phyloP scores from a whole-genome alignment of 2,797 vertebrate genomes.

The Phylloscopus collybita region DNA sequence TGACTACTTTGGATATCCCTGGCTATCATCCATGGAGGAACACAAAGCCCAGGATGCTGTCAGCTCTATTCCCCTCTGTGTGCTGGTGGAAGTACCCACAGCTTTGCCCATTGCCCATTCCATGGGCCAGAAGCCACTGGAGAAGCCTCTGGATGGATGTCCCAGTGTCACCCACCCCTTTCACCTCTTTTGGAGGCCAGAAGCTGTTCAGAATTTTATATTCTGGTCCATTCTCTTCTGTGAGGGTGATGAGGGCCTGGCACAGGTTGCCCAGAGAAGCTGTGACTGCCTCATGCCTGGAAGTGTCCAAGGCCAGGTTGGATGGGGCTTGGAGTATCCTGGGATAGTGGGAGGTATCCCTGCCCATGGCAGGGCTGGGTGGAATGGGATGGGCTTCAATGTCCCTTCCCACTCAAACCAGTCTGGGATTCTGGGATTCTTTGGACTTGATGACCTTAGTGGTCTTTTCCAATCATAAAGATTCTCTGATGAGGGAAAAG shows the following conservation, averaged over 20 bases:
- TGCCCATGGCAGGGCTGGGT: neutral
- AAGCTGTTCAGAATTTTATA: neutral
- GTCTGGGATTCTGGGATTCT: neutral
- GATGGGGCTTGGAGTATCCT: rapidly evolving
- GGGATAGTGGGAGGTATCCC: neutral
- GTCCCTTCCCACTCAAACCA: neutral
- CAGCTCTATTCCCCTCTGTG: neutral
- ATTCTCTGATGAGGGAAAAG: neutral
- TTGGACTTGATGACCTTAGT: neutral
- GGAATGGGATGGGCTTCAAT: neutral
- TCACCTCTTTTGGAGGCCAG: neutral
- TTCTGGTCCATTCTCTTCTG: neutral
- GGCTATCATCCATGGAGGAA: neutral
- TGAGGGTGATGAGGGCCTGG: neutral
- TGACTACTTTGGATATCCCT: neutral
- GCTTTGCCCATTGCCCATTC: neutral
- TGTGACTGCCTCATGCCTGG: neutral
- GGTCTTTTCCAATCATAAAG: neutral
- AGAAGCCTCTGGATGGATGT: neutral
- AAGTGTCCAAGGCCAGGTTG: neutral
- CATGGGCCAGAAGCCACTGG: neutral
- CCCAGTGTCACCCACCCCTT: too few species aligned
- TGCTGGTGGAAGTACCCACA: neutral
- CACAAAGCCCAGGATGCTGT: neutral
- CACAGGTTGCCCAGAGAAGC: neutral